A percentile compares a stretch with the other conserved stretches of the same genome.
These are phyloP conservation scores for Malthinus flaveolus DNA, from an alignment of 2,888 invertebrate genomes.

Conservation along the genomic window DNA sequence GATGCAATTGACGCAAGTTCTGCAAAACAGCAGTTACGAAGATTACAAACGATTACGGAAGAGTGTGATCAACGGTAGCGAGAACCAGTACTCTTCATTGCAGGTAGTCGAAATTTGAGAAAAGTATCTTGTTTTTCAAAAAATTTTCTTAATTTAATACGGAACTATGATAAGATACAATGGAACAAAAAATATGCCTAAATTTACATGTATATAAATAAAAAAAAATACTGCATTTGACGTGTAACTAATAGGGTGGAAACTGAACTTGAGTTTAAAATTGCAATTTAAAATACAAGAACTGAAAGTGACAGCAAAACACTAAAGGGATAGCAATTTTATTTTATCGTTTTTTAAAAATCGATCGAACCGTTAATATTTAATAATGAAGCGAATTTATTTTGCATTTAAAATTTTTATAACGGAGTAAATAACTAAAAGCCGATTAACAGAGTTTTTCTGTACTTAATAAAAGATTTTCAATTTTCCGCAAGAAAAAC, in stretches of 20 bases:
- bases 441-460: neutral
- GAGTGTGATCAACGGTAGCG: too few relatives aligned
- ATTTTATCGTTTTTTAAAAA: too few relatives aligned
- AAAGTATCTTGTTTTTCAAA: too few relatives aligned
- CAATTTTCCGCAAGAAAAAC: neutral
- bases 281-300: conserved; percentile 20
- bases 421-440: neutral
- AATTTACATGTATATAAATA: too few relatives aligned
- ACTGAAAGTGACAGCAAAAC: conserved; percentile 19
- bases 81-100: too few relatives aligned
- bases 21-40: too few relatives aligned
- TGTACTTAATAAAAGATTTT: neutral
- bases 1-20: too few relatives aligned
- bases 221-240: conserved; percentile 7
- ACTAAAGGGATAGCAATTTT: conserved; percentile 1
- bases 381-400: neutral
- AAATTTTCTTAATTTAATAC: neutral
- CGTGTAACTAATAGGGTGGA: conserved; percentile 20
- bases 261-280: conserved; percentile 19
- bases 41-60: too few relatives aligned
- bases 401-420: neutral
- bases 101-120: too few relatives aligned
- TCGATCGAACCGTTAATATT: neutral
- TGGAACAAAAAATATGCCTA: too few relatives aligned
- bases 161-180: too few relatives aligned